Base-by-base conservation (phyloP, 2,113 vertebrate genomes). In the Regulus satrapa region DNA sequence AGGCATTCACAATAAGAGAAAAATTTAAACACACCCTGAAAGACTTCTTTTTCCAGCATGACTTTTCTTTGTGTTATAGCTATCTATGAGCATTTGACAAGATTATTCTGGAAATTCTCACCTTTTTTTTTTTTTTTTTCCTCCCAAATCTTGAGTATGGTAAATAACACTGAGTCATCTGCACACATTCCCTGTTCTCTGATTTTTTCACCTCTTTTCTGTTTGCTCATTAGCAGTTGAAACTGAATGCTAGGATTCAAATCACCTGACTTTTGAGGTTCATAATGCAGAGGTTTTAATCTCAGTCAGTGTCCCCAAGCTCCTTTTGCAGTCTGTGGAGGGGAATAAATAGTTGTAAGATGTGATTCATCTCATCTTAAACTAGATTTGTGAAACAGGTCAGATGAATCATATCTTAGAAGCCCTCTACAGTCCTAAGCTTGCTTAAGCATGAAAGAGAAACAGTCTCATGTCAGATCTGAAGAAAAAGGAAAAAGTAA, bases 311-410 rank as follows among this genome's bases (percentile, higher is more conserved):
- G 82, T 94, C 88, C 91, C 85, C 48, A 71, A 84, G 85, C 83
- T 92, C 76, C 43, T 48, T 88, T 92, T 86, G 63, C 85, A 86
- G 94, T 71, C 88, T 88, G 34, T 77, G n/a, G 59, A 83, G 79
- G 79, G 62, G 49, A 85, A 85, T 85, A 88, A 95, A 64, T 81
- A 88, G 41, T 90, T 94, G 75, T 83, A 77, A 85, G 55, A 88
- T 46, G 55, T 95, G 96, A 96, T 96, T 97, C 95, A 97, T 96
- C 91, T 62, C 63, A 83, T 86, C 72, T 90, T 92, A 88, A 92
- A 88, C 79, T 77, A 80, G 85, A 96, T 95, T 83, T 91, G 83
- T 92, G 85, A 94, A 96, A 94, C 68, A 74, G 91, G 88, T 94
- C 94, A 91, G 83, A 81, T 94, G 94, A 97, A 95, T 96, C 95